Conservation (phyloP, 2,113 vertebrate genomes). For the Rhipidura dahli region DNA sequence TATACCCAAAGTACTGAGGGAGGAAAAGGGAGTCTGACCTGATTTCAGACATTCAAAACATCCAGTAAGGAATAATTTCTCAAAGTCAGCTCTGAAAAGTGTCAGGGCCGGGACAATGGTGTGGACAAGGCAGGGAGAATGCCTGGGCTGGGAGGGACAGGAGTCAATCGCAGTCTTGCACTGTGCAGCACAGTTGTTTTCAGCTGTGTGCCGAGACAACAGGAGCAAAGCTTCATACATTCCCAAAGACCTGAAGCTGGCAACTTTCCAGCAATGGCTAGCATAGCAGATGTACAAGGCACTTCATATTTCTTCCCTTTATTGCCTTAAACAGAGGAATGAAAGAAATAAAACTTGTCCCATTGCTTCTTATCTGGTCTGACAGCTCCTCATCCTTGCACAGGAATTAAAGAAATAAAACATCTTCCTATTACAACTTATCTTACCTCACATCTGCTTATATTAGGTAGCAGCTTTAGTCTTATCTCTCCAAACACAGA, state of each 20-base stretch:
- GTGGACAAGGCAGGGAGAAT: fast-evolving
- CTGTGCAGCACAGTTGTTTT: not conserved
- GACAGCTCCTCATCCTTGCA: not conserved
- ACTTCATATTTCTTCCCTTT: not conserved
- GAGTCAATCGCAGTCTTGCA: not conserved
- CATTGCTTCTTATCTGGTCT: not conserved
- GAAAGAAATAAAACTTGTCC: not conserved
- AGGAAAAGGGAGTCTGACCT: not conserved
- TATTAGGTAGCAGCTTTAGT: not conserved
- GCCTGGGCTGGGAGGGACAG: not conserved
- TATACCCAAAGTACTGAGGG: not conserved
- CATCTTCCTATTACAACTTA: not conserved
- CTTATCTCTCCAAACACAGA: not conserved
- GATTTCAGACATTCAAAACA: not conserved
- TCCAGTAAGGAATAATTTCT: not conserved
- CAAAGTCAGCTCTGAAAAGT: not conserved
- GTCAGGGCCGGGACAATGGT: fast-evolving
- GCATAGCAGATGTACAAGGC: not conserved
- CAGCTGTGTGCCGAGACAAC: not conserved
- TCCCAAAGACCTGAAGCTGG: not conserved
- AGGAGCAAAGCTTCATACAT: not conserved
- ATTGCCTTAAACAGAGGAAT: not conserved
- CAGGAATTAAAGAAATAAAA: not conserved
- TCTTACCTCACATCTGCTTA: not conserved
- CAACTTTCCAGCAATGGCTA: not conserved